Evolutionary conservation across 2,888 invertebrate genomes (phyloP).

Genomic region (Lysandra coridon): DNA sequence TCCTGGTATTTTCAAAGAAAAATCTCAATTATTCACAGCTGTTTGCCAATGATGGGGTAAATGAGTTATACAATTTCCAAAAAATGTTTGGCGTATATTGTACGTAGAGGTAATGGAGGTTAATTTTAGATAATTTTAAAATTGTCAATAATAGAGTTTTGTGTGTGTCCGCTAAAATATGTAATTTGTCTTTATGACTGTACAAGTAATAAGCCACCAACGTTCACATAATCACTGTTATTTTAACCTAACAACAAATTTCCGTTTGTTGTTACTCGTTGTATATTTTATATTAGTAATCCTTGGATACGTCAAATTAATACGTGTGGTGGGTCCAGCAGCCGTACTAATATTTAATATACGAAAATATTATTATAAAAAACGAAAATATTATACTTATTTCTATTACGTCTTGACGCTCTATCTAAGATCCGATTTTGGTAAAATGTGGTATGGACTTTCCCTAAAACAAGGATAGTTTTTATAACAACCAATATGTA

Average conservation of each 20-base stretch:
- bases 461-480: too few relatives aligned
- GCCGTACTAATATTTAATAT: neutral
- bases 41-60: too few relatives aligned
- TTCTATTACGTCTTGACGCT: too few relatives aligned
- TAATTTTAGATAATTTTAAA: neutral
- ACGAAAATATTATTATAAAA: too few relatives aligned
- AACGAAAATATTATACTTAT: too few relatives aligned
- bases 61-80: too few relatives aligned
- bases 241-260: conserved; percentile 37
- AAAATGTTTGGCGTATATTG: too few relatives aligned
- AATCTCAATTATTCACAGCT: too few relatives aligned
- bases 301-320: neutral
- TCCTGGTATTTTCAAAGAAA: too few relatives aligned
- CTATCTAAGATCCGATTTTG: too few relatives aligned
- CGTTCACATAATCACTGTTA: conserved; percentile 35
- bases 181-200: neutral
- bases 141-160: neutral
- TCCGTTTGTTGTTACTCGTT: conserved; percentile 25
- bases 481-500: too few relatives aligned
- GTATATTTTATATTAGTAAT: neutral
- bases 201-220: conserved; percentile 13
- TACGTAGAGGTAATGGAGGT: neutral
- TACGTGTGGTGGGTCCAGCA: neutral
- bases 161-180: neutral
- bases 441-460: too few relatives aligned